Evolutionary conservation across 2,797 vertebrate genomes (phyloP).

Genomic region (Florisuga fusca): DNA sequence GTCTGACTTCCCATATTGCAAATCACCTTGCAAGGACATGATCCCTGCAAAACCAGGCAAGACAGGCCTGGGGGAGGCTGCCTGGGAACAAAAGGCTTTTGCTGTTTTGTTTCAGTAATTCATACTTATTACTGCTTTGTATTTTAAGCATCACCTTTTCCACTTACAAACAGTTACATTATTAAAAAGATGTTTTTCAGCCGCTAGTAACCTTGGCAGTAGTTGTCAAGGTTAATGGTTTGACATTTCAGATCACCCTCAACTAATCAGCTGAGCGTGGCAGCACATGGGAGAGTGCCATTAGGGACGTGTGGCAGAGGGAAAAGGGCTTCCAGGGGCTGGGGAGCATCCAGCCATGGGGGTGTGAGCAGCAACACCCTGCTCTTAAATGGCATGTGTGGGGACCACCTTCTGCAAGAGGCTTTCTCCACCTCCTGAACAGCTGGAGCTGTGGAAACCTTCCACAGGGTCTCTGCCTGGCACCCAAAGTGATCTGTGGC

Average conservation of each 20-base stretch:
- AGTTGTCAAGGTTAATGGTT: conserved; percentile 75
- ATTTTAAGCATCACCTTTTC: conserved; percentile 73
- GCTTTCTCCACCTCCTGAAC: background rate
- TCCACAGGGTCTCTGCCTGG: background rate
- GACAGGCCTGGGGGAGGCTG: background rate
- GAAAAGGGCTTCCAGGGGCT: conserved; percentile 31
- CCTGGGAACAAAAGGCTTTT: conserved; percentile 24
- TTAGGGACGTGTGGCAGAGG: conserved; percentile 61
- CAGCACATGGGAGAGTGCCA: conserved; percentile 72
- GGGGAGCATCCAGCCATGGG: background rate
- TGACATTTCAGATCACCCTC: conserved; percentile 82
- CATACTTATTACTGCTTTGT: conserved; percentile 68
- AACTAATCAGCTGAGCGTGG: conserved; percentile 77
- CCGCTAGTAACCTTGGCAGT: conserved; percentile 67
- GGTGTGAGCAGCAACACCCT: background rate
- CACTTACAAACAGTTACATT: conserved; percentile 70
- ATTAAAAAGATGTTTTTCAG: conserved; percentile 71
- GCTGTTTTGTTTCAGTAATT: conserved; percentile 51
- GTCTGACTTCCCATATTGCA: background rate
- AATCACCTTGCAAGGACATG: background rate
- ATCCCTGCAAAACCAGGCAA: background rate
- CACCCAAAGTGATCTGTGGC: background rate
- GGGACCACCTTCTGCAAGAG: conserved; percentile 21
- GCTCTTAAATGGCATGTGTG: background rate
- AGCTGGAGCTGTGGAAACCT: background rate